Percentiles rank a stretch among this genome's conserved stretches.
phyloP scores from a whole-genome alignment of 2,113 vertebrate genomes.

The Perccottus glenii region DNA sequence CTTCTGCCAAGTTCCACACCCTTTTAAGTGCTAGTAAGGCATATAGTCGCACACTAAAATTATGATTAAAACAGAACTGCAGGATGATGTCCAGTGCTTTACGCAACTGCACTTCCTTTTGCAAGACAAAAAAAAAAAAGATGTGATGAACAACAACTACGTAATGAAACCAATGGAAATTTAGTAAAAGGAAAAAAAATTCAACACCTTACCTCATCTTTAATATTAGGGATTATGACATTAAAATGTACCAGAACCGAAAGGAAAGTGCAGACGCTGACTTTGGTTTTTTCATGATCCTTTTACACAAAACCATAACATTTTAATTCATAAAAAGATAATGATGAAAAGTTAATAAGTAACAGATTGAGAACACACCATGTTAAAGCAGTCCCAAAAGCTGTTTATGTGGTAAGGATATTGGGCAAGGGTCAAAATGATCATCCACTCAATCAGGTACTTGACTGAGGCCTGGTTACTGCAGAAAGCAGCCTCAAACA shows the following conservation, averaged over 20 bases:
- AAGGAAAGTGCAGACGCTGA: slow-evolving; percentile 90
- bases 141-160: neutral
- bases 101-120: slow-evolving; percentile 78
- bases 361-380: slow-evolving; percentile 76
- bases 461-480: slow-evolving; percentile 96
- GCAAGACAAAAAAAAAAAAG: neutral
- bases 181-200: neutral
- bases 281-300: slow-evolving; percentile 91
- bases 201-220: slow-evolving; percentile 78
- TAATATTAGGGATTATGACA: slow-evolving; percentile 80
- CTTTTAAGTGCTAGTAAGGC: slow-evolving; percentile 89
- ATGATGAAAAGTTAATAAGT: neutral
- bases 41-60: slow-evolving; percentile 92
- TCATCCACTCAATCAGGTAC: slow-evolving; percentile 91
- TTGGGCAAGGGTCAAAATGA: slow-evolving; percentile 86
- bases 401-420: slow-evolving; percentile 84
- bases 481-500: slow-evolving; percentile 87
- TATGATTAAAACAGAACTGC: slow-evolving; percentile 92
- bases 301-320: slow-evolving; percentile 58
- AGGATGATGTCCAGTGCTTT: slow-evolving; percentile 84
- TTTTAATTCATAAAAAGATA: neutral
- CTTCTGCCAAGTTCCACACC: slow-evolving; percentile 84
- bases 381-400: slow-evolving; percentile 89
- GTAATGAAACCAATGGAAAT: neutral
- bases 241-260: slow-evolving; percentile 90